phyloP scores from a whole-genome alignment of 2,797 vertebrate species.

The Etheostoma perlongum region DNA sequence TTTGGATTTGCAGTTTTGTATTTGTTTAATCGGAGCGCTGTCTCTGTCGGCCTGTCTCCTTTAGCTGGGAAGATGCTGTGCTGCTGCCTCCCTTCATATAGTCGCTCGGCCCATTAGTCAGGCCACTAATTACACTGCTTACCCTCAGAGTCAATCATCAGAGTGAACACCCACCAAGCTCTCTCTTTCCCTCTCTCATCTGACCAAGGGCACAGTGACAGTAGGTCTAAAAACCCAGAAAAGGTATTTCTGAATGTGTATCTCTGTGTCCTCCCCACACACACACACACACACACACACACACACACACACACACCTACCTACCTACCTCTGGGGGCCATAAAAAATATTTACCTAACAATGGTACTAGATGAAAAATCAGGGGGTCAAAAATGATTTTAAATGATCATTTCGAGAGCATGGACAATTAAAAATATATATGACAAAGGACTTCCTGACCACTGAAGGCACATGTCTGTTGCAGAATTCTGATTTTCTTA shows the following conservation, averaged over 20 bases:
- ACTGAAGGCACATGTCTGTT: too few relatives aligned
- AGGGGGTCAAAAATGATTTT: too few relatives aligned
- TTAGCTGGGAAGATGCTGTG: constrained; percentile 55
- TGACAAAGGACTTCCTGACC: too few relatives aligned
- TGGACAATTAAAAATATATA: too few relatives aligned
- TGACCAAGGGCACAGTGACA: constrained; percentile 60
- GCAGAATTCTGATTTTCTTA: too few relatives aligned
- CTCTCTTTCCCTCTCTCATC: constrained; percentile 46
- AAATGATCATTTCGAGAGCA: too few relatives aligned
- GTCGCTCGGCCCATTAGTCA: constrained; percentile 71
- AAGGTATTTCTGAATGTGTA: constrained; percentile 37
- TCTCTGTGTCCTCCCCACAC: constrained; percentile 22
- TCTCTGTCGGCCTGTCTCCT: constrained; percentile 27
- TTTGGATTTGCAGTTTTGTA: constrained; percentile 22
- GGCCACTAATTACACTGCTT: constrained; percentile 79
- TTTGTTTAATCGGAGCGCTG: constrained; percentile 34
- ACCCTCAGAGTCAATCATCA: constrained; percentile 75
- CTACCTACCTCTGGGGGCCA: constrained; percentile 1
- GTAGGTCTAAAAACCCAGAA: constrained; percentile 42
- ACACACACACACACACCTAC: constrained; percentile 12
- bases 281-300: constrained; percentile 1
- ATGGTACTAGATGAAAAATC: too few relatives aligned
- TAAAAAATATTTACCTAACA: neutral
- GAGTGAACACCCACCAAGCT: constrained; percentile 74
- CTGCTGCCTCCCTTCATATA: constrained; percentile 58